These are phyloP conservation scores for Fulmarus glacialis DNA, from an alignment of 2,113 vertebrate species.

Conservation along the genomic window DNA sequence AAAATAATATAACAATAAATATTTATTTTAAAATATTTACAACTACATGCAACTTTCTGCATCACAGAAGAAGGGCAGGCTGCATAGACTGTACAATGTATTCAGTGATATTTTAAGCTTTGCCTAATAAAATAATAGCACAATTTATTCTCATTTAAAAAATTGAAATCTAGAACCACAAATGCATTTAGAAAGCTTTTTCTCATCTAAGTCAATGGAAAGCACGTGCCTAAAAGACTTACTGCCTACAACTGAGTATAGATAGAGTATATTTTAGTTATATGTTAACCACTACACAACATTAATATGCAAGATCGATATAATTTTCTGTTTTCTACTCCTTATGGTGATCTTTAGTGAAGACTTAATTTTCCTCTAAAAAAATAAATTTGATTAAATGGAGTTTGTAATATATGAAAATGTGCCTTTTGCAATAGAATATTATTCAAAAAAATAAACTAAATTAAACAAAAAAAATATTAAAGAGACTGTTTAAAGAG, in stretches of 20 bases:
- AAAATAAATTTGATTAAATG: neutral
- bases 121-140: neutral
- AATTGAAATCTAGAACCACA: neutral
- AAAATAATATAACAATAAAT: neutral
- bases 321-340: neutral
- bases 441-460: fast-evolving
- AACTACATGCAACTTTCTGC: neutral
- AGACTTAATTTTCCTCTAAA: neutral
- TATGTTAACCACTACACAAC: neutral
- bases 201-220: neutral
- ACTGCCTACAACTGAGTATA: neutral
- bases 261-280: neutral
- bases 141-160: neutral
- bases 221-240: neutral
- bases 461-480: neutral
- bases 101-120: neutral
- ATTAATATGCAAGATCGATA: neutral
- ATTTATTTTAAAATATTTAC: conserved; percentile 19
- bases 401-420: neutral
- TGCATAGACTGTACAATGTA: neutral
- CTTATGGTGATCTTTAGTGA: neutral
- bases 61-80: neutral
- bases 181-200: neutral
- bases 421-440: neutral
- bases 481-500: neutral